Evolutionary conservation across 2,113 vertebrate species (phyloP).

Genomic region (Cricetomys ansorgei): DNA sequence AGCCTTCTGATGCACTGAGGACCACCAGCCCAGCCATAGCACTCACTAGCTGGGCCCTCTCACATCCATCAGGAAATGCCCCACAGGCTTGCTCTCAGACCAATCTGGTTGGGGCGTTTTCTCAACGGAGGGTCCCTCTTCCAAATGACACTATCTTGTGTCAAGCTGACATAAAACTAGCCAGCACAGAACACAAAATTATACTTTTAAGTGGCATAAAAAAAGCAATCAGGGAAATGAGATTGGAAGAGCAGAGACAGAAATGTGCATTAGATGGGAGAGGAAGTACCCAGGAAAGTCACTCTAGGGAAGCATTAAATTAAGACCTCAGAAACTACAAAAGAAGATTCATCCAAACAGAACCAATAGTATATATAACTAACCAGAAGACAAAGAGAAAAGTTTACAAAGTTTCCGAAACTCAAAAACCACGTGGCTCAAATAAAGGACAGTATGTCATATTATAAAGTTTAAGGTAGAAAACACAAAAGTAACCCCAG

Average conservation of each 20-base stretch:
- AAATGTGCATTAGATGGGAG: background rate
- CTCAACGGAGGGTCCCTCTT: background rate
- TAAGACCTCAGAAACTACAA: constrained; percentile 1
- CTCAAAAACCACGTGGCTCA: background rate
- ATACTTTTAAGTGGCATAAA: constrained; percentile 37
- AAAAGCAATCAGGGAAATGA: background rate
- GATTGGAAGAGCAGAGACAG: background rate
- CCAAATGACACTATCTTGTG: background rate
- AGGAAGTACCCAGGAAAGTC: background rate
- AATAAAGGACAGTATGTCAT: background rate
- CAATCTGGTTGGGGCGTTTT: background rate
- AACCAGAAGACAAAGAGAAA: background rate
- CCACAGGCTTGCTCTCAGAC: background rate
- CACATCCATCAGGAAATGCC: background rate
- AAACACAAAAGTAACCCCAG: background rate
- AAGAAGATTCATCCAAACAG: background rate
- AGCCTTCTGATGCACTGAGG: background rate
- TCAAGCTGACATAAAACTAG: background rate
- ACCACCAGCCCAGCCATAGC: background rate
- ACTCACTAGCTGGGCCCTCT: background rate
- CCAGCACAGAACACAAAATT: background rate
- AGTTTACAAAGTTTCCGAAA: background rate
- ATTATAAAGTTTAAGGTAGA: background rate
- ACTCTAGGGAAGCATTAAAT: constrained; percentile 13
- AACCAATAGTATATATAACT: background rate